Evolutionary conservation across 2,888 invertebrate species (phyloP).

Genomic region (Pantelozetes paolii): DNA sequence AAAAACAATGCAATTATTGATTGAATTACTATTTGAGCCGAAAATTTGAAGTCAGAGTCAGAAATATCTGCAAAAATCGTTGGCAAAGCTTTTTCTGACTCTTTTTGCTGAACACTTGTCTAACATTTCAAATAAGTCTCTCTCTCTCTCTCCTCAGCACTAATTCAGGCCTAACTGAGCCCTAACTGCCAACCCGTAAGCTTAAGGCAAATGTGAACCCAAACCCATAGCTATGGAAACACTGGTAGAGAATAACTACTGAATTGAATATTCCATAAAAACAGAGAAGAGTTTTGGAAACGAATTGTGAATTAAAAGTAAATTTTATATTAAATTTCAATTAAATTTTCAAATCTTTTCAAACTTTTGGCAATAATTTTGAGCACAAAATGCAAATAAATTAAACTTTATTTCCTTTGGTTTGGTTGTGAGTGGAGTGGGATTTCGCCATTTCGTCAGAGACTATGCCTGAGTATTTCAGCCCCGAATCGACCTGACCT

Average conservation of each 20-base stretch:
- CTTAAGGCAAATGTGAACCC: conserved; percentile 14
- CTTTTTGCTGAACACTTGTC: neutral
- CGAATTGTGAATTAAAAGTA: neutral
- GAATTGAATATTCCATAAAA: conserved; percentile 9
- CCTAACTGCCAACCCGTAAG: neutral
- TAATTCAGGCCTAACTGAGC: conserved; percentile 3
- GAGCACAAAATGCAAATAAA: neutral
- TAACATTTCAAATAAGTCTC: neutral
- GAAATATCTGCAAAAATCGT: too few species aligned
- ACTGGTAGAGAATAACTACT: neutral
- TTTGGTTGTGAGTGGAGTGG: conserved; percentile 1
- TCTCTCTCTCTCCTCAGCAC: neutral
- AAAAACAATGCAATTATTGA: conserved; percentile 17
- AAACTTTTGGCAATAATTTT: neutral
- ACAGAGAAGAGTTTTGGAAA: neutral
- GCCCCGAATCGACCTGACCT: conserved; percentile 34
- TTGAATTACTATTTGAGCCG: neutral
- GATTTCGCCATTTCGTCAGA: conserved; percentile 13
- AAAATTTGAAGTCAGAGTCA: neutral
- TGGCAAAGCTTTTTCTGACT: conserved; percentile 8
- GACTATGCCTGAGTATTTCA: conserved; percentile 2
- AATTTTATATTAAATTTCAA: neutral
- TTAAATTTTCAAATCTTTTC: neutral
- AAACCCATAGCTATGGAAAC: conserved; percentile 5
- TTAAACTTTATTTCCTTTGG: neutral